Base-by-base conservation (phyloP, 2,797 vertebrate genomes). In the Chanos chanos region DNA sequence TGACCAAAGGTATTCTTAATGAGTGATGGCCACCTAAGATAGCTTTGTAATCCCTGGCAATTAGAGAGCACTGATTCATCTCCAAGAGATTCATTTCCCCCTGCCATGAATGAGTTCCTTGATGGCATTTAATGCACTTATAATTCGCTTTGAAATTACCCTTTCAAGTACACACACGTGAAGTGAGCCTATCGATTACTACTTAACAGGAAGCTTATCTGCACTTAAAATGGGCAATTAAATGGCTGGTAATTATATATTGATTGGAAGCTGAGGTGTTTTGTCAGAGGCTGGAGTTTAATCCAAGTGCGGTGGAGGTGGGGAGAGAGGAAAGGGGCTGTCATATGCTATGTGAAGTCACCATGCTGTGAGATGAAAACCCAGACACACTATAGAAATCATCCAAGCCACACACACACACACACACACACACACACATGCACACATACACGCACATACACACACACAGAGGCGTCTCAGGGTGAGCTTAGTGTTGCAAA, bases 231-330 rank as follows among this genome's bases (percentile, higher is more conserved):
- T 60, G 50, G 71, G 52, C 81, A 82, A 84, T 86, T 85, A 76
- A 80, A 81, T 77, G 70, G 54, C 49, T 56, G 74, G 72, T 84
- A 83, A 85, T 83, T 83, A 78, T 79, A 71, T 82, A 82, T 84
- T 73, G 81, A 89, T 86, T 61, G 22, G 55, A 36, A 61, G 73
- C 68, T 75, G 76, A 76, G 73, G 74, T 67, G 72, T 62, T n/a
- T 72, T 71, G 73, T 80, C 77, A 78, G 72, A 73, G 74, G 68
- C 74, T 48, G 52, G 52, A 39, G 61, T 70, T 75, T 76, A 78
- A 79, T 81, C 24, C 61, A 61, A 36, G 33, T 62, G 27, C 45
- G 49, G 37, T 50, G 37, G 52, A 45, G 59, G 49, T 47, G 41
- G 52, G 41, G 43, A 3, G 18, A 19, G 56, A 16, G 59, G 63